Evolutionary conservation across 1,140 invertebrate species (phyloP).

Genomic region (Argopecten irradians): DNA sequence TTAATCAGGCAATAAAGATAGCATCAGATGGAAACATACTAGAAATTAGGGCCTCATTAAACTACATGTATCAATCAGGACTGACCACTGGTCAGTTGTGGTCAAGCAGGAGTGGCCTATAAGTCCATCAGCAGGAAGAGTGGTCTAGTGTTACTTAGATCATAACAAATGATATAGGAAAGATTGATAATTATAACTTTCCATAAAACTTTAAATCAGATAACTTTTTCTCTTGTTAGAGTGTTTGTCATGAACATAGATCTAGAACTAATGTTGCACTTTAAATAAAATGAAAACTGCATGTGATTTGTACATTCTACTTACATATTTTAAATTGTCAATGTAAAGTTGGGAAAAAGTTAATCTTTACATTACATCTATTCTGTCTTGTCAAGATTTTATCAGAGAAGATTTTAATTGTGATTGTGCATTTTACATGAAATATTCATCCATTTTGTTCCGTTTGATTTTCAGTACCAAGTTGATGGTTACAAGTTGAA

Average conservation of each 20-base stretch:
- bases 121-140: background rate
- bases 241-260: background rate
- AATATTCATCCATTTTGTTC: too few relatives aligned
- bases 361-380: too few relatives aligned
- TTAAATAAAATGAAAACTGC: too few relatives aligned
- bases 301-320: too few relatives aligned
- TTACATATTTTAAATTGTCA: too few relatives aligned
- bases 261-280: too few relatives aligned
- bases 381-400: too few relatives aligned
- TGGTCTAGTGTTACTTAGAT: background rate
- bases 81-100: background rate
- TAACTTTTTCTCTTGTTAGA: background rate
- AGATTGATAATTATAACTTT: background rate
- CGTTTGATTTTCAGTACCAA: conserved; percentile 53
- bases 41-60: background rate
- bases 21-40: background rate
- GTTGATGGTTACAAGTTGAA: conserved; percentile 49
- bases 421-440: too few relatives aligned
- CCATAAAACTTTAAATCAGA: background rate
- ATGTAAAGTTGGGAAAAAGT: too few relatives aligned
- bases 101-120: background rate
- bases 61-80: background rate
- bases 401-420: too few relatives aligned
- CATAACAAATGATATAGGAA: background rate
- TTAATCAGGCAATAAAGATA: background rate